phyloP scores from a whole-genome alignment of 2,888 invertebrate genomes.

The Arge pagana region DNA sequence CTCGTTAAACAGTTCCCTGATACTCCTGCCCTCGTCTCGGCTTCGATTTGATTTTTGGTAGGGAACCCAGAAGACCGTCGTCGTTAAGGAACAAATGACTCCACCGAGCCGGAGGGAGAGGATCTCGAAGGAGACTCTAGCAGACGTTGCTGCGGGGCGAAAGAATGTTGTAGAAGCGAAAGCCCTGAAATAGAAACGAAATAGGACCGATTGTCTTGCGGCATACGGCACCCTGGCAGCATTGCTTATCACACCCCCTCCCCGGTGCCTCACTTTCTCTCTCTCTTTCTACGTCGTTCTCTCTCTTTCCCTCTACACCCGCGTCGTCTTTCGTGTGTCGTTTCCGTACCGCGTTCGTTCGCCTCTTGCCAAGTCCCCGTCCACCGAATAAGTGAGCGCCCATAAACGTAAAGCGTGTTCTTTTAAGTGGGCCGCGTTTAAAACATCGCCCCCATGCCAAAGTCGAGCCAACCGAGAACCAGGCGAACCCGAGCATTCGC shows the following conservation, averaged over 20 bases:
- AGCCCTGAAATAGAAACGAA: conserved; percentile 3
- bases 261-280: conserved; percentile 20
- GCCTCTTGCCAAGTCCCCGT: conserved; percentile 40
- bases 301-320: conserved; percentile 24
- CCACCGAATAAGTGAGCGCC: conserved; percentile 54
- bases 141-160: neutral
- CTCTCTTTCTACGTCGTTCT: conserved; percentile 19
- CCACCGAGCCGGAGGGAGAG: neutral
- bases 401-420: conserved; percentile 59
- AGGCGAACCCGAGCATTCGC: neutral
- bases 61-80: neutral
- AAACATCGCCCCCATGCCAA: conserved; percentile 47
- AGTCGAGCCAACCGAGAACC: conserved; percentile 6
- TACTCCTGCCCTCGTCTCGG: conserved; percentile 3
- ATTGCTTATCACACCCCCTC: conserved; percentile 51
- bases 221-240: conserved; percentile 40
- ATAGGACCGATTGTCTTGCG: conserved; percentile 31
- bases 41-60: conserved; percentile 19
- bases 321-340: conserved; percentile 22
- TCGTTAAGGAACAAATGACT: conserved; percentile 22
- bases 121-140: neutral
- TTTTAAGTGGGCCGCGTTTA: conserved; percentile 57
- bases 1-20: conserved; percentile 19
- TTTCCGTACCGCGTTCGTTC: conserved; percentile 7
- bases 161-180: neutral